phyloP scores from a whole-genome alignment of 2,888 invertebrate species.

The Pimpla rufipes region DNA sequence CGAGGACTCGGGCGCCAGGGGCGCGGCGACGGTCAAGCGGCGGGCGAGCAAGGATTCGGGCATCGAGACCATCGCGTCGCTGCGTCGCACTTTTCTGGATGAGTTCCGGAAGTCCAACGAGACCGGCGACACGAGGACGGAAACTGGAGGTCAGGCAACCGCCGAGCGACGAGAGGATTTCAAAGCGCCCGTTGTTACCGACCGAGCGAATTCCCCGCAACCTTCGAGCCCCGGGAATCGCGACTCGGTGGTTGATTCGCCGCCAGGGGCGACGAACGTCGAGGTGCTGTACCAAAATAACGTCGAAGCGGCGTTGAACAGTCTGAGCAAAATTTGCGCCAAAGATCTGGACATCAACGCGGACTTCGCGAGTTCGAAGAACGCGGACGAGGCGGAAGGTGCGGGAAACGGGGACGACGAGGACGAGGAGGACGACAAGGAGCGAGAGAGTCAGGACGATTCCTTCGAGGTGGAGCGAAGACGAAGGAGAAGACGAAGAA shows the following conservation, averaged over 20 bases:
- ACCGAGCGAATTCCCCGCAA: conserved; percentile 11
- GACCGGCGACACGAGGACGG: conserved; percentile 13
- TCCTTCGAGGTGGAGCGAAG: conserved; percentile 47
- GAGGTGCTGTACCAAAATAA: conserved; percentile 75
- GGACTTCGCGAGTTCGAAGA: conserved; percentile 53
- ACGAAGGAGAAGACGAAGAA: conserved; percentile 48
- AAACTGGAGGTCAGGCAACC: neutral
- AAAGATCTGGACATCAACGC: conserved; percentile 58
- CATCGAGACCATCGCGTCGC: conserved; percentile 61
- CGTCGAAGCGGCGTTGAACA: conserved; percentile 72
- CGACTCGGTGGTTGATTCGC: neutral
- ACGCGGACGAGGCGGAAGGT: conserved; percentile 40
- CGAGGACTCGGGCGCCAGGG: neutral
- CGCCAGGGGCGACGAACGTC: conserved; percentile 13
- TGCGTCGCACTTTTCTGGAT: conserved; percentile 66
- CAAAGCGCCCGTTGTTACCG: neutral
- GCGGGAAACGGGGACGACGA: conserved; percentile 17
- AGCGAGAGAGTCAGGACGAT: conserved; percentile 23
- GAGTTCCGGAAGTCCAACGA: conserved; percentile 61
- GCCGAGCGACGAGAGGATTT: neutral
- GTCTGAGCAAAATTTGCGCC: conserved; percentile 68
- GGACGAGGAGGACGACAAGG: conserved; percentile 16
- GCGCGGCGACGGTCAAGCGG: conserved; percentile 15
- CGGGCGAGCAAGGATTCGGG: conserved; percentile 55
- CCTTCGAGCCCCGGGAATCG: conserved; percentile 31